Base-by-base conservation (phyloP, 2,113 vertebrate species). In the Saccopteryx leptura region DNA sequence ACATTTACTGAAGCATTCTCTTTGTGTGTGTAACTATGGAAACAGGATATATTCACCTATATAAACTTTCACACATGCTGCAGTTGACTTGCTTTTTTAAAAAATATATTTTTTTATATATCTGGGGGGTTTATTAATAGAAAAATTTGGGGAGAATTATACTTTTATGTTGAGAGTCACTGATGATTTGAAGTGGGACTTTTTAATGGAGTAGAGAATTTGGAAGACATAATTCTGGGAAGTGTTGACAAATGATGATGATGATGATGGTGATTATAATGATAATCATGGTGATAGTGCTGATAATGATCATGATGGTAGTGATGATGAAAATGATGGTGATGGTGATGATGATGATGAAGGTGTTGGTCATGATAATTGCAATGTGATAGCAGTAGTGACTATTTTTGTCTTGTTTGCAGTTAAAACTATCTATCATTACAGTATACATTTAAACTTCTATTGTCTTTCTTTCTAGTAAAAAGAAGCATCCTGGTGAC, bases 221-320 rank as follows among this genome's bases (percentile, higher is more conserved):
- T 48, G 33, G 18, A 31, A 23, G 60, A 11, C 33, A 26, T 19
- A 2, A 26, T 14, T 54, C 18, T 56, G 65, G 54, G 50, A 48
- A 24, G 8, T 23, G 15, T 1, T 81, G 31, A 31, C 3, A 52
- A 1, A 9, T 33, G 48, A 71, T 56, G 3, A 33, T 26, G 0
- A 1, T 81, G 54, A 9, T 12, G 13, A 31, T 50, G 21, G 2
- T 39, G 31, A 2, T 28, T 26, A 0, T n/a, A 28, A 0, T 68
- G 17, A 1, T 17, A 17, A 0, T 17, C 8, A 3, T 7, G 1
- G 0, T 9, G 19, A 4, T 4, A 19, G 1, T 21, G 39, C 0
- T 63, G 19, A 10, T 8, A 10, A 4, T 58, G 11, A 2, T 66
- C 17, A 4, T 1, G 5, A 1, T n/a, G 5, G 1, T 21, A 18